These are phyloP conservation scores for Tinea pellionella DNA, from an alignment of 2,888 invertebrate species.

Conservation along the genomic window DNA sequence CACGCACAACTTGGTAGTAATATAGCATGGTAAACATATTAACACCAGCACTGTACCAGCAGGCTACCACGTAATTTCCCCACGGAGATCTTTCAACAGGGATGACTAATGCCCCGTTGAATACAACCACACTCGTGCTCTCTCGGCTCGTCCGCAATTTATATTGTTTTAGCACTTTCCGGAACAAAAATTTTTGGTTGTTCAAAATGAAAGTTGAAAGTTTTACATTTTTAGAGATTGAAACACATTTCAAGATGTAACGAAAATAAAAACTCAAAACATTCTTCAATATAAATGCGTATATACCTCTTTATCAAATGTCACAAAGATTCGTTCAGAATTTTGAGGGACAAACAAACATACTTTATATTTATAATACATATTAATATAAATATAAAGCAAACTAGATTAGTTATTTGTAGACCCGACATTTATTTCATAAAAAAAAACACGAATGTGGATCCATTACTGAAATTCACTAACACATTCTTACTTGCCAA, in stretches of 20 bases:
- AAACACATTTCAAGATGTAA: too few species aligned
- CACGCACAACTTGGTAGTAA: neutral
- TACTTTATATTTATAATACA: too few species aligned
- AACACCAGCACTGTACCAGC: neutral
- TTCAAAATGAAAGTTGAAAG: neutral
- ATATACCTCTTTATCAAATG: too few species aligned
- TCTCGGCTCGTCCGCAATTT: neutral
- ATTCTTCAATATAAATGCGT: too few species aligned
- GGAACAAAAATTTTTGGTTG: neutral
- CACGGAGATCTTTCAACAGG: slow-evolving; percentile 54
- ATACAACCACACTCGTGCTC: slow-evolving; percentile 18
- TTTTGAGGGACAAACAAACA: too few species aligned
- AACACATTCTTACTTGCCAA: slow-evolving; percentile 6
- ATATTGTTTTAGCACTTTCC: neutral
- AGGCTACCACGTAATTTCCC: slow-evolving; percentile 49
- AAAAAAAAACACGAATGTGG: neutral
- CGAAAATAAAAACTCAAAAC: too few species aligned
- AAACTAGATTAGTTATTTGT: too few species aligned
- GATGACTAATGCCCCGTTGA: slow-evolving; percentile 55
- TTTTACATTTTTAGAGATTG: too few species aligned
- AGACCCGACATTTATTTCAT: neutral
- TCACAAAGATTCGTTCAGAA: too few species aligned
- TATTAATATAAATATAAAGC: too few species aligned
- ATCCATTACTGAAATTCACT: slow-evolving; percentile 6
- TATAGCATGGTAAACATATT: slow-evolving; percentile 4